phyloP scores from a whole-genome alignment of 2,888 invertebrate genomes.

The Xestia c-nigrum region DNA sequence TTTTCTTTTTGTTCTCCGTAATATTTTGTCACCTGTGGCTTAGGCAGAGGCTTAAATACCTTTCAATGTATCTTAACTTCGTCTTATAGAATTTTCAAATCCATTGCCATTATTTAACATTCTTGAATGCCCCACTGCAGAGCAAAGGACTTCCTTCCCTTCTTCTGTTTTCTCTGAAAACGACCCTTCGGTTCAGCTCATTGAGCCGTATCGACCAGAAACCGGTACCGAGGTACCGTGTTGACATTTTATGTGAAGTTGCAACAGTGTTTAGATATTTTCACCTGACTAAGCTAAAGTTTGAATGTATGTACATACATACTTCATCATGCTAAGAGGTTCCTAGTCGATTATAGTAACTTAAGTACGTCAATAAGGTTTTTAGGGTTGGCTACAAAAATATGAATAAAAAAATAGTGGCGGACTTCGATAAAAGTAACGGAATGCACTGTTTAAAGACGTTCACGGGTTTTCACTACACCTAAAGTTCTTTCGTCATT shows the following conservation, averaged over 20 bases:
- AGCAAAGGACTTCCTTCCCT: background rate
- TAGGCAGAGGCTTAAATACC: background rate
- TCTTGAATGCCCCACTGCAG: constrained; percentile 9
- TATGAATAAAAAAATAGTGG: too few relatives aligned
- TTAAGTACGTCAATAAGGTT: too few relatives aligned
- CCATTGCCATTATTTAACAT: constrained; percentile 23
- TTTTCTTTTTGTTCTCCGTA: background rate
- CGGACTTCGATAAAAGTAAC: too few relatives aligned
- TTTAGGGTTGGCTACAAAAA: background rate
- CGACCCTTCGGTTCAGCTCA: background rate
- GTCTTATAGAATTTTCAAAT: background rate
- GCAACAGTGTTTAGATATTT: background rate
- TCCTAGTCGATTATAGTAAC: background rate
- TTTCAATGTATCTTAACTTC: background rate
- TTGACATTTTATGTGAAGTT: background rate
- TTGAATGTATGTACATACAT: background rate
- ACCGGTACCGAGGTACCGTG: background rate
- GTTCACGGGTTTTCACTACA: too few relatives aligned
- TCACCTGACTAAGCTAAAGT: background rate
- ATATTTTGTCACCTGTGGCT: constrained; percentile 9
- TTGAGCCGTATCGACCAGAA: background rate
- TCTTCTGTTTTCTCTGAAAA: constrained; percentile 14
- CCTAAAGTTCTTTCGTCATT: too few relatives aligned
- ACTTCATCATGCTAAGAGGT: too few relatives aligned
- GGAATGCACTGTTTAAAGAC: too few relatives aligned